Evolutionary conservation across 2,888 invertebrate species (phyloP).

Genomic region (Phengaris alcon): DNA sequence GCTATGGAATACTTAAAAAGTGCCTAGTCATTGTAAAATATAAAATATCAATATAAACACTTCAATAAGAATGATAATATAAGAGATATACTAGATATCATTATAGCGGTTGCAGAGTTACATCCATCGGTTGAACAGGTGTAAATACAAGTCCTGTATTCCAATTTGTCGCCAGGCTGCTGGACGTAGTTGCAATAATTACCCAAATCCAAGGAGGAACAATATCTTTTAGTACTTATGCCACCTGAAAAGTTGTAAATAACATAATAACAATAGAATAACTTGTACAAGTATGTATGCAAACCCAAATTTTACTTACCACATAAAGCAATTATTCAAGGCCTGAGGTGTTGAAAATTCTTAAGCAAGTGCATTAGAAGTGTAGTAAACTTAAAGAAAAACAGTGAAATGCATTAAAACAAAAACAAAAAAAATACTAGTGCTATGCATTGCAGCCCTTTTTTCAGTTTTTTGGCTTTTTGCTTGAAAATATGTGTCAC

Average conservation of each 20-base stretch:
- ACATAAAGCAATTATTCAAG: not conserved
- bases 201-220: constrained; percentile 91
- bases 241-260: constrained; percentile 81
- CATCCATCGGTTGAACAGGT: constrained; percentile 92
- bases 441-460: not conserved
- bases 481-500: no score
- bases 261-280: not conserved
- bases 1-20: not conserved
- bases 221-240: constrained; percentile 91
- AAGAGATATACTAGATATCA: constrained; percentile 45
- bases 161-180: constrained; percentile 90
- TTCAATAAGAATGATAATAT: constrained; percentile 33
- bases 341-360: constrained; percentile 25
- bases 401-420: not conserved
- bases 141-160: constrained; percentile 92
- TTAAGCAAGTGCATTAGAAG: constrained; percentile 30
- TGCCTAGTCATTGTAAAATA: not conserved
- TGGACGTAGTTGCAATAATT: constrained; percentile 93
- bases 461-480: not conserved
- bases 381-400: not conserved
- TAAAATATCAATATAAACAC: constrained; percentile 35
- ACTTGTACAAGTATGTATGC: not conserved
- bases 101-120: constrained; percentile 78
- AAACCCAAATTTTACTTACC: constrained; percentile 10
- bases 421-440: not conserved